phyloP scores from a whole-genome alignment of 2,113 vertebrate genomes.

The Cynopterus brachyotis region DNA sequence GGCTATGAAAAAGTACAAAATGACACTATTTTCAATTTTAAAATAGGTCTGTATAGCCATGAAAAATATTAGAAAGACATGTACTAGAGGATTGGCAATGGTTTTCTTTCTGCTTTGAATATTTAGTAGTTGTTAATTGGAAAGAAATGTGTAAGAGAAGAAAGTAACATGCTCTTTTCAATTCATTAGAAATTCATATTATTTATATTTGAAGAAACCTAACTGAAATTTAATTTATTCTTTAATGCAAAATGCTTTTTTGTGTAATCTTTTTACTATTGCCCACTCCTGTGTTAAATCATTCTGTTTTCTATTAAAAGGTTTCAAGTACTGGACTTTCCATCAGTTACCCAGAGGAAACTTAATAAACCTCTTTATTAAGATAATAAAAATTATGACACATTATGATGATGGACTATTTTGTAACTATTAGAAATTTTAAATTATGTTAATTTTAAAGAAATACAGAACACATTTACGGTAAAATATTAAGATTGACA shows the following conservation, averaged over 20 bases:
- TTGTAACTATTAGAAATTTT: neutral
- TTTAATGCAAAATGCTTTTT: constrained; percentile 14
- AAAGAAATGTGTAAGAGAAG: neutral
- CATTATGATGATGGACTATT: neutral
- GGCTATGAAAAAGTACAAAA: neutral
- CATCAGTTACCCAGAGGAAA: neutral
- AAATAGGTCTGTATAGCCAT: neutral
- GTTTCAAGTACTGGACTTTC: neutral
- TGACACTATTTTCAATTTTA: neutral
- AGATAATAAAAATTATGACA: neutral
- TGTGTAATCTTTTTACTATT: neutral
- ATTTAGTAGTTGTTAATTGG: neutral
- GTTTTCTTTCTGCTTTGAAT: neutral
- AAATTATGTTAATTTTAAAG: neutral
- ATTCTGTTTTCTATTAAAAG: neutral
- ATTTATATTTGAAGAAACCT: constrained; percentile 15
- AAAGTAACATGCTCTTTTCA: neutral
- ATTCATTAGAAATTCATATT: neutral
- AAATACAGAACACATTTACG: neutral
- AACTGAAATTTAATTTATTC: neutral
- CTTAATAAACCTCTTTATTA: neutral
- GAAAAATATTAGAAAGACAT: neutral
- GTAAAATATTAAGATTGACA: neutral
- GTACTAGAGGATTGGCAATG: neutral
- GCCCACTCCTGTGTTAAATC: neutral